phyloP scores from a whole-genome alignment of 2,888 invertebrate species.

The Latrodectus elegans region DNA sequence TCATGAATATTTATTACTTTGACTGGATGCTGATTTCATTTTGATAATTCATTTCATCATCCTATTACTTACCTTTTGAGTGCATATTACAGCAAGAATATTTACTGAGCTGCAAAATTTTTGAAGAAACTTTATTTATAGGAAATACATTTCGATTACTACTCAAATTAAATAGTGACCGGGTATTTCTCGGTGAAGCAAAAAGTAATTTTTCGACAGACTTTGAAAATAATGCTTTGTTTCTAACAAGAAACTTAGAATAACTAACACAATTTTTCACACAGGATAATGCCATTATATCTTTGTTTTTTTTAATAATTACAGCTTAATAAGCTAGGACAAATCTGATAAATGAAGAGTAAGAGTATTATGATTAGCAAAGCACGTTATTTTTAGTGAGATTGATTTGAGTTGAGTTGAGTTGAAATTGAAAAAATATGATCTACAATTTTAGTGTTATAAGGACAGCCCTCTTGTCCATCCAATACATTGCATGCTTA shows the following conservation, averaged over 20 bases:
- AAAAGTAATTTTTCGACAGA: background rate
- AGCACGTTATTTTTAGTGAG: too few relatives aligned
- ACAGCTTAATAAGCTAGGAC: too few relatives aligned
- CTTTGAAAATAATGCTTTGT: conserved; percentile 17
- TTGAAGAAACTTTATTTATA: background rate
- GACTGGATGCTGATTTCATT: background rate
- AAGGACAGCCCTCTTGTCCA: too few relatives aligned
- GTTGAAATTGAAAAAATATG: too few relatives aligned
- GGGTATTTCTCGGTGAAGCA: background rate
- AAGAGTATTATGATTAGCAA: too few relatives aligned
- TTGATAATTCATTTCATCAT: conserved; percentile 32
- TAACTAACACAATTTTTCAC: conserved; percentile 21
- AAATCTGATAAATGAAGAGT: too few relatives aligned
- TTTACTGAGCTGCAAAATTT: conserved; percentile 1
- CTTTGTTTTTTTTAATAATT: too few relatives aligned
- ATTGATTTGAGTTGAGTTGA: too few relatives aligned
- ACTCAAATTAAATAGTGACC: conserved; percentile 40
- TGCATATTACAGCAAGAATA: conserved; percentile 47
- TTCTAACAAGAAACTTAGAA: conserved; percentile 19
- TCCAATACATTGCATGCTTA: too few relatives aligned
- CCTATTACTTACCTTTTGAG: conserved; percentile 45
- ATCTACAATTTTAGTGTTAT: too few relatives aligned
- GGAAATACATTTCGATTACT: conserved; percentile 16
- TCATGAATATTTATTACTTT: too few relatives aligned
- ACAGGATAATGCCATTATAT: conserved; percentile 41